phyloP scores from a whole-genome alignment of 2,797 vertebrate genomes.

The Alauda arvensis region DNA sequence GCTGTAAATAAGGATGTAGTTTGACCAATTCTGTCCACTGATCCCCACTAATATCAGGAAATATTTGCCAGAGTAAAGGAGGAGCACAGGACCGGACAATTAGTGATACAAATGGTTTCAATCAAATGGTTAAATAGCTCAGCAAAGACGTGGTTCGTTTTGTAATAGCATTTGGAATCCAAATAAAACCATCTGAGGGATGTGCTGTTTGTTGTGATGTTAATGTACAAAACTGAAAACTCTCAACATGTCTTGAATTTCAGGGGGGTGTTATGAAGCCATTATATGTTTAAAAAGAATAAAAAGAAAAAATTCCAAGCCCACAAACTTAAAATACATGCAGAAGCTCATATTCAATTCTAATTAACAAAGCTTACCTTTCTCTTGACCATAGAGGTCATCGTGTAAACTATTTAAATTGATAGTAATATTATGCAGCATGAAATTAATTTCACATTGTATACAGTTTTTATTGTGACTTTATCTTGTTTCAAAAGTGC shows the following conservation, averaged over 20 bases:
- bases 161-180: slow-evolving; percentile 20
- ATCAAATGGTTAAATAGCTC: slow-evolving; percentile 11
- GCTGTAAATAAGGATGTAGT: slow-evolving; percentile 28
- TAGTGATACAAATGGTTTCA: slow-evolving; percentile 27
- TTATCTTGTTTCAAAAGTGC: slow-evolving; percentile 76
- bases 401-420: slow-evolving; percentile 62
- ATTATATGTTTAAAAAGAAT: background rate
- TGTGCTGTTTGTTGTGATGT: background rate
- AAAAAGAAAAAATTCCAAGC: background rate
- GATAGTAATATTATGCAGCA: slow-evolving; percentile 67
- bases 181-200: background rate
- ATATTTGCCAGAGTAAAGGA: slow-evolving; percentile 30
- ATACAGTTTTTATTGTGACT: slow-evolving; percentile 72
- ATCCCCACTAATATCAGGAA: slow-evolving; percentile 19
- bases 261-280: background rate
- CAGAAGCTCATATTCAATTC: slow-evolving; percentile 24
- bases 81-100: slow-evolving; percentile 25
- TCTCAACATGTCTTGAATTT: background rate
- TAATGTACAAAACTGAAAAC: background rate
- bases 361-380: slow-evolving; percentile 63
- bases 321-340: slow-evolving; percentile 23
- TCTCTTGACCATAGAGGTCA: slow-evolving; percentile 65
- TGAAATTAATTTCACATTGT: slow-evolving; percentile 75
- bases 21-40: slow-evolving; percentile 10
- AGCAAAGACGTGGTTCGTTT: background rate